Evolutionary conservation across 2,113 vertebrate genomes (phyloP).

Genomic region (Mobula hypostoma): DNA sequence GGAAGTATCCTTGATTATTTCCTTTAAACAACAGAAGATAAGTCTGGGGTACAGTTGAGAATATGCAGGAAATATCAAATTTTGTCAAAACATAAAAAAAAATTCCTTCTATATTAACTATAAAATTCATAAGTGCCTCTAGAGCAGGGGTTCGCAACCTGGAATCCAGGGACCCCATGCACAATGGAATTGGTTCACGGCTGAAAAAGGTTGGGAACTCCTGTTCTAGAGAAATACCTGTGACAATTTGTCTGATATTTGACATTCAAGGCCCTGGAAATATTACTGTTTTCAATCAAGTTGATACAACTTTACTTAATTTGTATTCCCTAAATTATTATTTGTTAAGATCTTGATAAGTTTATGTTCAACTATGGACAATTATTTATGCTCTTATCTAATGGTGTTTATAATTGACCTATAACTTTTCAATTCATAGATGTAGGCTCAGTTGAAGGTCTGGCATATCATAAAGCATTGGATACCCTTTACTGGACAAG

Average conservation of each 20-base stretch:
- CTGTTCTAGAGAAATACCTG: not conserved
- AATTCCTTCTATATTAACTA: not conserved
- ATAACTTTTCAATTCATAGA: constrained; percentile 55
- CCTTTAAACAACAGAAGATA: not conserved
- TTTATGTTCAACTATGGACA: not conserved
- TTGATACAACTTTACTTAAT: not conserved
- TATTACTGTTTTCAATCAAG: not conserved
- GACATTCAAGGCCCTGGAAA: not conserved
- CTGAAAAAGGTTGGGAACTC: no score
- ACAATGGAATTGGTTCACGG: no score
- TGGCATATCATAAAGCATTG: constrained; percentile 90
- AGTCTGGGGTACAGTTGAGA: not conserved
- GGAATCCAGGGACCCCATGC: no score
- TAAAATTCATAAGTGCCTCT: not conserved
- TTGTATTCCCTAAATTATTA: not conserved
- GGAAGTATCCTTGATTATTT: not conserved
- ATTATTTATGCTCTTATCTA: not conserved
- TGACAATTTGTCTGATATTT: not conserved
- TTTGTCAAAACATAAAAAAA: not conserved
- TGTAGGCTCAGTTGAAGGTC: constrained; percentile 91
- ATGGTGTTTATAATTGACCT: not conserved
- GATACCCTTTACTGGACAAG: constrained; percentile 95
- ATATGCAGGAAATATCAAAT: not conserved
- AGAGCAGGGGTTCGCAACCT: no score
- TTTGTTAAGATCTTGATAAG: not conserved